Conservation (phyloP, 1,140 invertebrate genomes). For the Habropoda laboriosa region DNA sequence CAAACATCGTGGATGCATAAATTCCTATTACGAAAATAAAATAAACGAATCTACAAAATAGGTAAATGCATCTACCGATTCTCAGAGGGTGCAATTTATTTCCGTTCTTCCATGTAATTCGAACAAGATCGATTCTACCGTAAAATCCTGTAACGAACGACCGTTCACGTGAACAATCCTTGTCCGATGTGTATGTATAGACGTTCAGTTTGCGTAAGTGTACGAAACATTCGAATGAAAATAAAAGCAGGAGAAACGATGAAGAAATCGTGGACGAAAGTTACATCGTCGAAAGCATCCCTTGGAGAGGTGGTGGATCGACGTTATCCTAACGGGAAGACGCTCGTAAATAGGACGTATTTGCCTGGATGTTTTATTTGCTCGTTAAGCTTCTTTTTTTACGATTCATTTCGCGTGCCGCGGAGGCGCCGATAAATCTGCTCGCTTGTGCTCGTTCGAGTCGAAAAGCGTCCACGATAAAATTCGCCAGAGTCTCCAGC, state of each 20-base stretch:
- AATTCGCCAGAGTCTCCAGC: neutral
- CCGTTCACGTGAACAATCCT: constrained; percentile 15
- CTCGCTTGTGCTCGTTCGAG: constrained; percentile 25
- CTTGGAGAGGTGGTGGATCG: neutral
- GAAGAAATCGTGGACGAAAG: neutral
- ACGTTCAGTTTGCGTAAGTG: neutral
- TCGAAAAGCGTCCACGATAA: constrained; percentile 9
- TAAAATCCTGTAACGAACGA: neutral
- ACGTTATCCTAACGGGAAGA: constrained; percentile 11
- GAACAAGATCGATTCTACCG: neutral
- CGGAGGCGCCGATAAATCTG: constrained; percentile 16
- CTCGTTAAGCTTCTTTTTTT: constrained; percentile 34
- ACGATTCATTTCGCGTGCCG: constrained; percentile 39
- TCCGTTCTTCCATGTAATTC: neutral
- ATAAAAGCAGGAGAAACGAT: constrained; percentile 9
- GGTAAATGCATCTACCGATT: neutral
- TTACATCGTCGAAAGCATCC: constrained; percentile 6
- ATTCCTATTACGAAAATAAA: neutral
- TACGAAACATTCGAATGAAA: neutral
- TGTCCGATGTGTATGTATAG: neutral
- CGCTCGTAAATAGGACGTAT: constrained; percentile 39
- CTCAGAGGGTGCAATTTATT: neutral
- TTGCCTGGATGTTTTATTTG: constrained; percentile 32
- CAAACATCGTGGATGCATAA: neutral
- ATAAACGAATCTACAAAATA: neutral